Percentiles rank a stretch among this genome's conserved stretches.
These are phyloP conservation scores for Heterotilapia buettikoferi DNA, from an alignment of 2,113 vertebrate genomes.

Conservation along the genomic window DNA sequence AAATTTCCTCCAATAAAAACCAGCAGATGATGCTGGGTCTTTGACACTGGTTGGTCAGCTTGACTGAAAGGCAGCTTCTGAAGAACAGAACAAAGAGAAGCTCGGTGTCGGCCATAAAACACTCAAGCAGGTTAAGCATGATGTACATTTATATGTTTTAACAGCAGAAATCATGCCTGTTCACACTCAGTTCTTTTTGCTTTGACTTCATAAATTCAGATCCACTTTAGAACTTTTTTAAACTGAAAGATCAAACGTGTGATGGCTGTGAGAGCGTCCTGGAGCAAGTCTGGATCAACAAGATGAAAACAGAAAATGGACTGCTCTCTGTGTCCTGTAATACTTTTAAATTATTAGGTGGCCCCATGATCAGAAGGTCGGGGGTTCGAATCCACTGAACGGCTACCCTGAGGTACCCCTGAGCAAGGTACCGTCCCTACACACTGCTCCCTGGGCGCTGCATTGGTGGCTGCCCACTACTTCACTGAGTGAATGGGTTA, in stretches of 20 bases:
- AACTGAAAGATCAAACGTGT: neutral
- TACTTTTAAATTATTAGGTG: neutral
- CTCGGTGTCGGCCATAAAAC: neutral
- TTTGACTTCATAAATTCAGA: neutral
- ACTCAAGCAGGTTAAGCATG: accelerated
- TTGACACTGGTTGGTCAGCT: neutral
- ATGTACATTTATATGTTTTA: neutral
- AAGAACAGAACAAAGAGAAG: neutral
- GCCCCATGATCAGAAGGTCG: neutral
- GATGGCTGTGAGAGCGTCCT: accelerated
- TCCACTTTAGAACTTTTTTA: neutral
- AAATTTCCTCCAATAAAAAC: neutral
- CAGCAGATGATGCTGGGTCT: accelerated
- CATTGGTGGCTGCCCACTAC: neutral
- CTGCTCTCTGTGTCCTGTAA: neutral
- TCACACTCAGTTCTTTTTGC: neutral
- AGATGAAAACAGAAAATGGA: neutral
- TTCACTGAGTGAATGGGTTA: neutral
- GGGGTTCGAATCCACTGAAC: neutral
- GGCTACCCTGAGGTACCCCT: neutral
- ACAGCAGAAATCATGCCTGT: neutral
- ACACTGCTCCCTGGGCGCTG: accelerated
- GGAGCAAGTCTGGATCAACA: neutral
- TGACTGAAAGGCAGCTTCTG: neutral
- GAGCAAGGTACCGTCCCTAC: accelerated